Evolutionary conservation across 2,888 invertebrate species (phyloP), one percentile per base, ranked within the genome.

Genomic region (Crematogaster levior): DNA sequence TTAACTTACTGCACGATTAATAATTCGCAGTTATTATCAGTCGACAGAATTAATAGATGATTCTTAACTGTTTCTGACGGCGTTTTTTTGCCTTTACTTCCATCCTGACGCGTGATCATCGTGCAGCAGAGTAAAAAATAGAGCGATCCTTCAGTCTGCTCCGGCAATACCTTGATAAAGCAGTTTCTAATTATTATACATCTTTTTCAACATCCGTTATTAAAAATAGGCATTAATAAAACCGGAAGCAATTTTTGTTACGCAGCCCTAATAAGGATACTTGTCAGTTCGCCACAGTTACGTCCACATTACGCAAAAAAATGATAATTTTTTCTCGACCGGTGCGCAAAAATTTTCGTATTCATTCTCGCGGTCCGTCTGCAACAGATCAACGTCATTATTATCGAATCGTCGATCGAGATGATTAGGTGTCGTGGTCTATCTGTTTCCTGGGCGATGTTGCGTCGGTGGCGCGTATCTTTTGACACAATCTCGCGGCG

Each of bases 401-500:
- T 60, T 21, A 34, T 18, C 51, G 3, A 53, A 65, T 53, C 12
- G 27, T 48, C 40, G 9, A 24, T n/a, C n/a, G 5, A n/a, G n/a
- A n/a, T 56, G 48, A n/a, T 18, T n/a, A 18, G 18, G 4, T 21
- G 40, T 15, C 61, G 30, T 27, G 37, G 51, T 12, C 56, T 9
- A 56, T 46, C 58, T 70, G 70, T 5, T 9, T 77, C 43, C 21
- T 21, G 40, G n/a, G 21, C 15, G 18, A 30, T 27, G 66, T 77
- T 77, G 53, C 70, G 70, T 70, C 40, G 66, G 10, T 53, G 40
- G 27, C 15, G 40, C 86, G 81, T 90, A 92, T 91, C 91, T 90
- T 90, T 88, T 91, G 92, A 92, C 91, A 91, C 89, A 85, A 92
- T 91, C 92, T 91, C 88, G 37, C 66, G 72, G 74, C 24, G 82